Base-by-base conservation (phyloP, 2,888 invertebrate genomes). In the Malacosoma neustria region DNA sequence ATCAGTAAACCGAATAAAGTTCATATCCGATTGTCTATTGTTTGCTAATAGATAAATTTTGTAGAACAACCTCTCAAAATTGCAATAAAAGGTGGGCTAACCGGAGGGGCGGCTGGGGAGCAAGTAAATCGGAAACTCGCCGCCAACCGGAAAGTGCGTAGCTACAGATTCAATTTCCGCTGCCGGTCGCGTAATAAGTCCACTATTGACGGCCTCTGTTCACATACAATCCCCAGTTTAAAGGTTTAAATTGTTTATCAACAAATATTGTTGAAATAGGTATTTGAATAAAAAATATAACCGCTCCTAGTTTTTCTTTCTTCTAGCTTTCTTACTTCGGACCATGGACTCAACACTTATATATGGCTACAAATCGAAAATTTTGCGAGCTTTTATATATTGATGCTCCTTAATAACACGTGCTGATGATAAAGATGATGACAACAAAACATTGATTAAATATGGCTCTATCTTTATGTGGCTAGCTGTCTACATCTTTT, bases 151-250 rank as follows among this genome's bases (percentile, higher is more conserved):
- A 76, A 74, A 72, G 74, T 77, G 77, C 81, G 79, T 80, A 75
- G 74, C 74, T 74, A 64, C 72, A 74, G 74, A 81, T 80, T 77
- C 77, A 80, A 82, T 82, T 80, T 82, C 77, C 82, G 79, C 52
- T 65, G 57, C 69, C 72, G 72, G 71, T 61, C 67, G 67, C 63
- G 71, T 77, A 79, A 79, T 77, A 80, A 77, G 72, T 69, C 65
- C 66, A 66, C 75, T 67, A 77, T 77, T 77, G 73, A 77, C 54
- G 43, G 54, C 52, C 59, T 59, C 57, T 67, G 61, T 61, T 65
- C 57, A 54, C 51, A 53, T 56, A 50, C 52, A 62, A 57, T 57
- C 56, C 32, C 41, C 51, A 42, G 48, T 46, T 53, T 55, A 42
- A 45, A 49, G 45, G 46, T 34, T 22, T 31, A 11, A 13, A 14